Evolutionary conservation across 2,888 invertebrate species (phyloP).

Genomic region (Agapostemon virescens): DNA sequence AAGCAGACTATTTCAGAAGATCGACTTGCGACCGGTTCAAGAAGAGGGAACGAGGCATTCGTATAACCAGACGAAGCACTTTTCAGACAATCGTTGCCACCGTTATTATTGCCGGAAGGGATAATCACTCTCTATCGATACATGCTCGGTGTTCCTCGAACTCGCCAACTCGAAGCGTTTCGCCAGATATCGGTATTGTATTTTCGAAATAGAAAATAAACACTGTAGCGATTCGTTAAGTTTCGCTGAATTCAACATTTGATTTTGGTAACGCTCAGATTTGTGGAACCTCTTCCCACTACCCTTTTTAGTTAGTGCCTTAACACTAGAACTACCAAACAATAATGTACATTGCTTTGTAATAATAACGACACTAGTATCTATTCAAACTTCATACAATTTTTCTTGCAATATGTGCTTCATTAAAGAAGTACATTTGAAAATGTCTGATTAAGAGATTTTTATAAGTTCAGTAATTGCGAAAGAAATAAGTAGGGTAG

Average conservation of each 20-base stretch:
- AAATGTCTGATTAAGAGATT: no score
- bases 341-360: no score
- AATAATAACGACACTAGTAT: no score
- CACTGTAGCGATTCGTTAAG: neutral
- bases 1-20: conserved; percentile 42
- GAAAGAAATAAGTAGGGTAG: no score
- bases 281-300: no score
- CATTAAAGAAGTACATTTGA: no score
- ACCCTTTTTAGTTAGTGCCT: no score
- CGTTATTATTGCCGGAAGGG: conserved; percentile 16
- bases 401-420: no score
- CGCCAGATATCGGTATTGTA: neutral
- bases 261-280: neutral
- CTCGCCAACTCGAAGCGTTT: neutral
- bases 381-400: no score
- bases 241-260: neutral
- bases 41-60: conserved; percentile 16
- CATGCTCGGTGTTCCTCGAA: neutral
- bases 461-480: no score
- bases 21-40: conserved; percentile 3
- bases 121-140: conserved; percentile 4
- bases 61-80: conserved; percentile 10
- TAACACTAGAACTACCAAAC: no score
- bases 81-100: conserved; percentile 21
- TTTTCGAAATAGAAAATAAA: neutral